Conservation (phyloP, 2,888 invertebrate species). For the Lacanobia oleracea region DNA sequence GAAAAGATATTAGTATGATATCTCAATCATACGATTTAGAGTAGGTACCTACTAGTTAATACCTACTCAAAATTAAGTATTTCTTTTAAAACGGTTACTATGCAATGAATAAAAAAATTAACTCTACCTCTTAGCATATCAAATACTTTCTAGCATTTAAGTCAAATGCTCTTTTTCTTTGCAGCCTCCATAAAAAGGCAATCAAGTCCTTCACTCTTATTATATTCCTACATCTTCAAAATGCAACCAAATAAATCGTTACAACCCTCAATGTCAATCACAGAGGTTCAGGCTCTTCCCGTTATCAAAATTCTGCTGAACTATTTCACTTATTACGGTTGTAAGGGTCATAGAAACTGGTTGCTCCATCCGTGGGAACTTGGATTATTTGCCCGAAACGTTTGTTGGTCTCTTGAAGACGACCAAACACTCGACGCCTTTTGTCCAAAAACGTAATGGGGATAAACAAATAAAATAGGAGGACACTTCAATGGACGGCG, state of each 20-base stretch:
- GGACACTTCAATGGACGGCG: slow-evolving; percentile 80
- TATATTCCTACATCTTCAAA: neutral
- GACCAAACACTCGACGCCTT: slow-evolving; percentile 88
- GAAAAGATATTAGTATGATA: slow-evolving; percentile 5
- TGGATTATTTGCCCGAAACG: slow-evolving; percentile 82
- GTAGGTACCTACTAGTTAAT: neutral
- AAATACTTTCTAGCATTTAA: neutral
- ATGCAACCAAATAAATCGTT: neutral
- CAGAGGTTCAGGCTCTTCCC: slow-evolving; percentile 34
- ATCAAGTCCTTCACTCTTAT: too few relatives aligned
- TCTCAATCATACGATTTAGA: neutral
- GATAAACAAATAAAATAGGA: slow-evolving; percentile 86
- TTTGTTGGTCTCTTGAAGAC: slow-evolving; percentile 82
- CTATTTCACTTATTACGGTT: slow-evolving; percentile 66
- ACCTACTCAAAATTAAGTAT: neutral
- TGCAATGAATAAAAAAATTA: too few relatives aligned
- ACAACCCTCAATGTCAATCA: slow-evolving; percentile 41
- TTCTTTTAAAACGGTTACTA: too few relatives aligned
- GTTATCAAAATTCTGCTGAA: slow-evolving; percentile 65
- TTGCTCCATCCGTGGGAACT: slow-evolving; percentile 82
- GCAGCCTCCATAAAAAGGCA: neutral
- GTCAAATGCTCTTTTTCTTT: neutral
- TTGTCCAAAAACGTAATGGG: slow-evolving; percentile 90
- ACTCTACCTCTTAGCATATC: too few relatives aligned
- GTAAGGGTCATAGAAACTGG: slow-evolving; percentile 64